phyloP scores from a whole-genome alignment of 2,797 vertebrate species.

The Phataginus tricuspis region DNA sequence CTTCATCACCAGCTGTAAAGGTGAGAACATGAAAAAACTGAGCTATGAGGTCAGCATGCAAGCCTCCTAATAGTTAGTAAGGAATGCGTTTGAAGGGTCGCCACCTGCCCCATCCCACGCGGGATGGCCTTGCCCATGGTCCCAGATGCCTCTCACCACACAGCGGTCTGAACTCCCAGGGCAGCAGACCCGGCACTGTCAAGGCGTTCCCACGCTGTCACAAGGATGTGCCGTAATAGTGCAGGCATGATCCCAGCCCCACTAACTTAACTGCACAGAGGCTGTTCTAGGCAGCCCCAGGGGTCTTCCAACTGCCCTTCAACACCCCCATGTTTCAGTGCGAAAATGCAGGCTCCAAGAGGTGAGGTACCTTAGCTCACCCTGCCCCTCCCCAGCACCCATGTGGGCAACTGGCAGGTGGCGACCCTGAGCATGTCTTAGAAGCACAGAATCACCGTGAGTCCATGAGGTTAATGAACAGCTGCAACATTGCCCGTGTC shows the following conservation, averaged over 20 bases:
- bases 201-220: background rate
- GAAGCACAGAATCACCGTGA: slow-evolving; percentile 78
- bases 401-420: slow-evolving; percentile 78
- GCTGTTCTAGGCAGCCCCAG: background rate
- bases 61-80: slow-evolving; percentile 80
- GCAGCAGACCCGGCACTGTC: background rate
- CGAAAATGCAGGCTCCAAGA: background rate
- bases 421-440: slow-evolving; percentile 76
- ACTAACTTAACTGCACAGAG: background rate
- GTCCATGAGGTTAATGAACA: slow-evolving; percentile 80
- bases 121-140: background rate
- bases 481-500: slow-evolving; percentile 92
- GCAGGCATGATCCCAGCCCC: background rate
- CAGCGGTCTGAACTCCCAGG: background rate
- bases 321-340: background rate
- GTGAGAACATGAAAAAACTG: slow-evolving; percentile 76
- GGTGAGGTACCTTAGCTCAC: background rate
- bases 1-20: background rate
- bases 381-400: background rate
- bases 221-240: background rate
- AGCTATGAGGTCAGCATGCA: slow-evolving; percentile 83
- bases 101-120: slow-evolving; percentile 82
- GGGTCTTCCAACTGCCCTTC: background rate
- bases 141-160: background rate
- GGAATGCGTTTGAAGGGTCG: slow-evolving; percentile 71